These are phyloP conservation scores for Eumaeus atala DNA, from an alignment of 1,140 invertebrate species.

Conservation along the genomic window DNA sequence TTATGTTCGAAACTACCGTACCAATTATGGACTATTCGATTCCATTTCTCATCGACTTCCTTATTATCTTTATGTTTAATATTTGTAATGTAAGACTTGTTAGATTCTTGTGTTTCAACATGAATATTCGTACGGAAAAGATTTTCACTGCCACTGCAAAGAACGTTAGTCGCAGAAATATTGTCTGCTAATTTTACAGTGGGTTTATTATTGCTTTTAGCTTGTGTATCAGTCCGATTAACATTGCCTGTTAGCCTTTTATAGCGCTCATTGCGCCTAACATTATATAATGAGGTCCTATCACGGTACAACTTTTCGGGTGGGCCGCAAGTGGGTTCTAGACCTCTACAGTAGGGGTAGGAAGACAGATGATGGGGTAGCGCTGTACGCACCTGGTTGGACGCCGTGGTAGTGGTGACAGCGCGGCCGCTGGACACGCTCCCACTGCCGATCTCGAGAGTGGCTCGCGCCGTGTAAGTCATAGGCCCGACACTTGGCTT, in stretches of 20 bases:
- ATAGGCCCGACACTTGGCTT: conserved; percentile 58
- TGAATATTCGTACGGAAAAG: too few relatives aligned
- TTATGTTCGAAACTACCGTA: conserved; percentile 31
- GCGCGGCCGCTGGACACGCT: conserved; percentile 65
- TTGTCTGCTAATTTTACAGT: too few relatives aligned
- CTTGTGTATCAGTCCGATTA: too few relatives aligned
- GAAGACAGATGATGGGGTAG: conserved; percentile 17
- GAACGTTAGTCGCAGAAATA: too few relatives aligned
- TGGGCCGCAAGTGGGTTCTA: conserved; percentile 9
- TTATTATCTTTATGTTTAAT: conserved; percentile 10
- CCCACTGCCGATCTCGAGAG: conserved; percentile 71
- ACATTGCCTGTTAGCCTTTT: too few relatives aligned
- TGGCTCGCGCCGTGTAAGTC: conserved; percentile 76
- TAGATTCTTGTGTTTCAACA: too few relatives aligned
- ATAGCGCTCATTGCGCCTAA: neutral
- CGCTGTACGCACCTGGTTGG: conserved; percentile 64
- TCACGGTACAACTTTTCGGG: conserved; percentile 11
- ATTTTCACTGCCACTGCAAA: too few relatives aligned
- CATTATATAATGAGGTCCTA: conserved; percentile 8
- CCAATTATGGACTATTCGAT: conserved; percentile 37
- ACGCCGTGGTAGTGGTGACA: conserved; percentile 67
- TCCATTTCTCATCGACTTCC: conserved; percentile 22
- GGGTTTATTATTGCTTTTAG: too few relatives aligned
- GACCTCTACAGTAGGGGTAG: conserved; percentile 1
- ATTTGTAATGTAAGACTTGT: too few relatives aligned